These are phyloP conservation scores for Acanthisitta chloris DNA, from an alignment of 2,113 vertebrate genomes.

Conservation along the genomic window DNA sequence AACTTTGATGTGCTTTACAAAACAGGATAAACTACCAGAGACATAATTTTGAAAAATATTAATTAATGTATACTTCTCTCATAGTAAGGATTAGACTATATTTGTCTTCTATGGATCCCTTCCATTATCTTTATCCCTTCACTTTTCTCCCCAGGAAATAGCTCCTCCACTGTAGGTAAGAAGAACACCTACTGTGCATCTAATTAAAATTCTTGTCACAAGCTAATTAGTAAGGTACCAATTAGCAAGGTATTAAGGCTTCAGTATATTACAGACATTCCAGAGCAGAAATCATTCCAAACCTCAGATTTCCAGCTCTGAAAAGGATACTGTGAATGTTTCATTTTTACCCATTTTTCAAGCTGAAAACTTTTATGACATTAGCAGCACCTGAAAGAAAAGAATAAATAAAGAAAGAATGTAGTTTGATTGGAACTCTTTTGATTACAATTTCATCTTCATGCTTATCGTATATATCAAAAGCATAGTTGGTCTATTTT, in stretches of 20 bases:
- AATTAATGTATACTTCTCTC: background rate
- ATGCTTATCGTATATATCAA: background rate
- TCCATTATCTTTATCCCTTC: background rate
- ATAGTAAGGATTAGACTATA: background rate
- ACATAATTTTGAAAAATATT: background rate
- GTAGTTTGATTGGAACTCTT: background rate
- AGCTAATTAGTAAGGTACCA: conserved; percentile 46
- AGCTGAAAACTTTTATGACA: background rate
- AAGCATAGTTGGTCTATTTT: background rate
- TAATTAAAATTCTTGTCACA: conserved; percentile 44
- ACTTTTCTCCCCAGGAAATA: background rate
- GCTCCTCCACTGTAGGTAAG: background rate
- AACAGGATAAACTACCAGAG: background rate
- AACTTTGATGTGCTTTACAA: background rate
- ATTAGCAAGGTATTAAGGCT: conserved; percentile 34
- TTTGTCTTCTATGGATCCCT: background rate
- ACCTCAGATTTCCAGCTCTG: background rate
- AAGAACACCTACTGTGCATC: background rate
- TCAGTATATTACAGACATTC: conserved; percentile 6
- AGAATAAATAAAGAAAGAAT: background rate
- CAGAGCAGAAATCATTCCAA: conserved; percentile 17
- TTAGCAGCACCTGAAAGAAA: background rate
- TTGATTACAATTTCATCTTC: background rate
- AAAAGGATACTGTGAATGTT: background rate
- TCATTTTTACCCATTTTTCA: background rate